These are phyloP conservation scores for Epirrita christyi DNA, from an alignment of 2,888 invertebrate species.

Conservation along the genomic window DNA sequence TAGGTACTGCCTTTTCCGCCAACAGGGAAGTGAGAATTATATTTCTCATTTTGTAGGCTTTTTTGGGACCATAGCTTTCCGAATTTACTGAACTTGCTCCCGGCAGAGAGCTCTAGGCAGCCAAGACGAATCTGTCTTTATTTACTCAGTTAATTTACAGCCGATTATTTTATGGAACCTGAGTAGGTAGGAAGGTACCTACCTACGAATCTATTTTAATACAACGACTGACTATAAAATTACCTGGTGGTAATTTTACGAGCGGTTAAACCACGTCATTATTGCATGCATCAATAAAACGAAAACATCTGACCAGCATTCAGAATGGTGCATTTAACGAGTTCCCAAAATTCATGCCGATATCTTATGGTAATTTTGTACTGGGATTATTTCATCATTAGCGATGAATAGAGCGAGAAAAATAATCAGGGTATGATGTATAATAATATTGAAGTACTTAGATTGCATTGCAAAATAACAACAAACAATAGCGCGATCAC, in stretches of 20 bases:
- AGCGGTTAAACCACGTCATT: conserved; percentile 19
- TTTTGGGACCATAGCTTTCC: no score
- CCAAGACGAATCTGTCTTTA: no score
- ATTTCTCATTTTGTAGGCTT: no score
- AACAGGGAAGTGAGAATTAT: no score
- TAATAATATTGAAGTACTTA: conserved; percentile 17
- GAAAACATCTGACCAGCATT: conserved; percentile 1
- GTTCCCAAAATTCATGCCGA: neutral
- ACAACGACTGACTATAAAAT: conserved; percentile 13
- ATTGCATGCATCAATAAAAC: conserved; percentile 21
- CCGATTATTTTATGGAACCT: no score
- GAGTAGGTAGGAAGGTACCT: neutral
- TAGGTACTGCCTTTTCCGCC: no score
- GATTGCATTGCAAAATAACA: conserved; percentile 58
- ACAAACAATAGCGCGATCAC: conserved; percentile 72
- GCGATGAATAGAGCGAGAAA: neutral
- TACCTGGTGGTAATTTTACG: conserved; percentile 16
- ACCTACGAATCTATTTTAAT: neutral
- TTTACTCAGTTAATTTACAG: no score
- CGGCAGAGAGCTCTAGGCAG: no score
- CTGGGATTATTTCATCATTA: neutral
- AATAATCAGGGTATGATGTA: neutral
- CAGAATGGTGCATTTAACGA: neutral
- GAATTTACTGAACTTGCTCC: no score
- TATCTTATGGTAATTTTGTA: neutral